Conservation (phyloP, 2,888 invertebrate genomes). For the Heliconius sara region DNA sequence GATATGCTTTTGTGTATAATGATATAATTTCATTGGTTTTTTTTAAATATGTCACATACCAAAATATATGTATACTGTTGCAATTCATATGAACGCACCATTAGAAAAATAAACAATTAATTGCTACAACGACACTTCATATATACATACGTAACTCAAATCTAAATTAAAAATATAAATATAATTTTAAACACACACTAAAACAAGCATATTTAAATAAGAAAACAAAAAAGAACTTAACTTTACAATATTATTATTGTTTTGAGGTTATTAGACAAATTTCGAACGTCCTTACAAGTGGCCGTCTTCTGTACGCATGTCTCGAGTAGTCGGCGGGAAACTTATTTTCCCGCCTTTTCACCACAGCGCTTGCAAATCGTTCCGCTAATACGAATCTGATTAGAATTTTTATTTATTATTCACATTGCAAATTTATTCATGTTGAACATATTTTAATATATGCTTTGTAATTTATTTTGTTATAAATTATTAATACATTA, state of each 20-base stretch:
- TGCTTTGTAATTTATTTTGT: background rate
- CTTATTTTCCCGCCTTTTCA: slow-evolving; percentile 80
- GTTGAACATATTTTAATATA: background rate
- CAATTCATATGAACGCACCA: background rate
- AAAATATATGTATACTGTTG: too few relatives aligned
- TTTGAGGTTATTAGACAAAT: slow-evolving; percentile 21
- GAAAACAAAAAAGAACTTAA: background rate
- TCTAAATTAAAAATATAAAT: background rate
- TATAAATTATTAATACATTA: background rate
- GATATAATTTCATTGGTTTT: background rate
- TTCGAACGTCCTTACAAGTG: slow-evolving; percentile 38
- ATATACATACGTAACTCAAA: background rate
- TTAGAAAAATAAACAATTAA: background rate
- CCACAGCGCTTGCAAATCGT: slow-evolving; percentile 61
- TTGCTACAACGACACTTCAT: too few relatives aligned
- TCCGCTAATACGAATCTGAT: slow-evolving; percentile 69
- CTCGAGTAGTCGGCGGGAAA: slow-evolving; percentile 78
- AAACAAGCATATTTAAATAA: background rate
- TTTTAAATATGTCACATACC: background rate
- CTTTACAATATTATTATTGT: slow-evolving; percentile 10
- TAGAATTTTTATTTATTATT: slow-evolving; percentile 52
- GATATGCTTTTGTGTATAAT: background rate
- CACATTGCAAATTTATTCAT: slow-evolving; percentile 11
- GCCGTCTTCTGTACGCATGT: slow-evolving; percentile 71
- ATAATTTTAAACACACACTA: background rate